A percentile compares a stretch with the other conserved stretches of the same genome.
These are phyloP conservation scores for Formica exsecta DNA, from an alignment of 1,140 invertebrate species.

Conservation along the genomic window DNA sequence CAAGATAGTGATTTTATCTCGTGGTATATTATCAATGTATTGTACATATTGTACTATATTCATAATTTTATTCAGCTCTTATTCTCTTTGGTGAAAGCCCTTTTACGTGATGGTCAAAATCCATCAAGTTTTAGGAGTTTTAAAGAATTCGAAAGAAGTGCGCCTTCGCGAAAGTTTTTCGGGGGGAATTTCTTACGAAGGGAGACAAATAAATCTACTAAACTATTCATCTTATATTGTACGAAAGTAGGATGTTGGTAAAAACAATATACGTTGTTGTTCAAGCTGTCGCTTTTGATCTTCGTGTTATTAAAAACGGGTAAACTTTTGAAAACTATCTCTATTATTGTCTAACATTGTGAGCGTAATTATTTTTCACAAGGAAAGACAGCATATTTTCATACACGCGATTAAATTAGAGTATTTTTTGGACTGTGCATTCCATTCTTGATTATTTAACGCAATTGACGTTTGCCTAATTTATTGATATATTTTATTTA, in stretches of 20 bases:
- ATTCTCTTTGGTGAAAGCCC: not conserved
- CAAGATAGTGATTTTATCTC: slow-evolving; percentile 22
- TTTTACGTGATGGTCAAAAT: slow-evolving; percentile 12
- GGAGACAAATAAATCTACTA: slow-evolving; percentile 44
- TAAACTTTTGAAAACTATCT: slow-evolving; percentile 71
- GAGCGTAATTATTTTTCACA: not conserved
- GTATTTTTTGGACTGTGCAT: not conserved
- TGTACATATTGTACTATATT: not conserved
- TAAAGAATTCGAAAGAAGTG: slow-evolving; percentile 14
- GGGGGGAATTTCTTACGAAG: not conserved
- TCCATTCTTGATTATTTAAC: not conserved
- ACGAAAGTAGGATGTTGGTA: not conserved
- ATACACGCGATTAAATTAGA: not conserved
- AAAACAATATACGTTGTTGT: slow-evolving; percentile 27
- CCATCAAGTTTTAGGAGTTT: slow-evolving; percentile 26
- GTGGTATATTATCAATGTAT: not conserved
- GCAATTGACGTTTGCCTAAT: not conserved
- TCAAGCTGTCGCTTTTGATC: slow-evolving; percentile 38
- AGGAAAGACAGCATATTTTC: not conserved
- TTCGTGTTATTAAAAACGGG: slow-evolving; percentile 75
- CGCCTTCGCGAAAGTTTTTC: slow-evolving; percentile 19
- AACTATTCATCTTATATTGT: slow-evolving; percentile 14
- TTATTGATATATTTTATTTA: not conserved
- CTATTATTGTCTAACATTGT: slow-evolving; percentile 71
- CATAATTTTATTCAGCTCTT: not conserved